A percentile compares a stretch with the other conserved stretches of the same genome.
Evolutionary conservation across 2,888 invertebrate species (phyloP).

Genomic region (Atethmia centrago): DNA sequence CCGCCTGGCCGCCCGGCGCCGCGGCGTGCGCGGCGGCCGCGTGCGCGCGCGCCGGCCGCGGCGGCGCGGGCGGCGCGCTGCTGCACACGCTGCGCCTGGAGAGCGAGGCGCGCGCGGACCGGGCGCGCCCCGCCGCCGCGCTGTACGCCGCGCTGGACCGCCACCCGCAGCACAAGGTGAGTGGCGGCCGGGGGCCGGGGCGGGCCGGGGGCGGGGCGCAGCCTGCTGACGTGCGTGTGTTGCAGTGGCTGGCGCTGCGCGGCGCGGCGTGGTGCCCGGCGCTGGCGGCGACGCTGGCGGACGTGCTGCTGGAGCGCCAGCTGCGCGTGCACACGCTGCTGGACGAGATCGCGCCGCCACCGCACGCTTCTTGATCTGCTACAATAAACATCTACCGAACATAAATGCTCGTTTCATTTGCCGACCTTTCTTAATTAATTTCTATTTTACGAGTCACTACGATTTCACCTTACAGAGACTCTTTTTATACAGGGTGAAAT

Average conservation of each 20-base stretch:
- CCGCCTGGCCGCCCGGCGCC: constrained; percentile 57
- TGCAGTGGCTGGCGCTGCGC: constrained; percentile 77
- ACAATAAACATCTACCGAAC: constrained; percentile 27
- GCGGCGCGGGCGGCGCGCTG: constrained; percentile 51
- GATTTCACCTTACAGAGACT: too few species aligned
- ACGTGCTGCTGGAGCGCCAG: constrained; percentile 69
- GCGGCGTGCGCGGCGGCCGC: constrained; percentile 50
- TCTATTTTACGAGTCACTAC: background rate
- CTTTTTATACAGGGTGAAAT: too few species aligned
- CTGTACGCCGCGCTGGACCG: constrained; percentile 44
- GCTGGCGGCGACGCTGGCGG: constrained; percentile 79
- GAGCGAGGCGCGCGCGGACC: constrained; percentile 51
- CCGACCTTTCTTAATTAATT: background rate
- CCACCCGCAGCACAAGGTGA: constrained; percentile 45
- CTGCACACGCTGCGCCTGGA: constrained; percentile 47
- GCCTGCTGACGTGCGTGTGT: constrained; percentile 71
- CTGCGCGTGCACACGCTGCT: constrained; percentile 92
- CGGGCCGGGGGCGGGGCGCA: constrained; percentile 43
- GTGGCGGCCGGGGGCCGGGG: background rate
- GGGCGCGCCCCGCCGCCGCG: constrained; percentile 11
- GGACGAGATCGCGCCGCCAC: constrained; percentile 91
- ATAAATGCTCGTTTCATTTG: constrained; percentile 7
- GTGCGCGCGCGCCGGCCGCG: constrained; percentile 48
- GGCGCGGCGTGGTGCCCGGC: constrained; percentile 60
- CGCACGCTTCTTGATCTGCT: background rate